Base-by-base conservation (phyloP, 2,888 invertebrate species). In the Apamea crenata region DNA sequence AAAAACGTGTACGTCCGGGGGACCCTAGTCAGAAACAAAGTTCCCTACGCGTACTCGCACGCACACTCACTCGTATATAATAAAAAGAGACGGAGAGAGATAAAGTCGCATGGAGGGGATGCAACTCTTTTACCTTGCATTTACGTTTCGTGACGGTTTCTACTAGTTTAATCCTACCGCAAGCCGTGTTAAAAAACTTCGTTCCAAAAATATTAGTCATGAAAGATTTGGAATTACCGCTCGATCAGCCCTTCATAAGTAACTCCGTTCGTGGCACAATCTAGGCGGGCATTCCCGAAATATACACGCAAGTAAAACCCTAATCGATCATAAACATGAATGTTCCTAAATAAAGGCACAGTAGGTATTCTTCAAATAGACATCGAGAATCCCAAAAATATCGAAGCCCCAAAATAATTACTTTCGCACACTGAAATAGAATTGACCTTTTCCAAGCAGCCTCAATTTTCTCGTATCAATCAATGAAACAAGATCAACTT, bases 401-500 rank as follows among this genome's bases (percentile, higher is more conserved):
- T 18, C n/a, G 29, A 32, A 56, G 66, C 70, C 53, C 70, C 74
- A 21, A 67, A 67, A 82, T 82, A 76, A 86, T 83, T 68, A 63
- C 50, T 74, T 44, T 65, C 6, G 29, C 50, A 53, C 44, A 81
- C 59, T 50, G 25, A 74, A 70, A 86, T 61, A 65, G 65, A 50
- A 69, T 50, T n/a, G 36, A 85, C 36, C 65, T 81, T 72, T 69
- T 25, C 32, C 36, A 69, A 59, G 47, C 63, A 36, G 25, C 18
- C 74, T 66, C 61, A 74, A 72, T 81, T 63, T 36, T 56, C 61
- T 71, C 84, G 25, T 71, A 70, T 65, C 72, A 72, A 85, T 85
- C 85, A 81, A 81, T 50, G 18, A 36, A 80, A 85, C 59, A 73
- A 73, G 82, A 86, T 65, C 50, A 74, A 73, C 61, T 65, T 18